Evolutionary conservation across 37 sponge, comb jelly and placozoan genomes (phyloP).

Genomic region (Crambe crambe): DNA sequence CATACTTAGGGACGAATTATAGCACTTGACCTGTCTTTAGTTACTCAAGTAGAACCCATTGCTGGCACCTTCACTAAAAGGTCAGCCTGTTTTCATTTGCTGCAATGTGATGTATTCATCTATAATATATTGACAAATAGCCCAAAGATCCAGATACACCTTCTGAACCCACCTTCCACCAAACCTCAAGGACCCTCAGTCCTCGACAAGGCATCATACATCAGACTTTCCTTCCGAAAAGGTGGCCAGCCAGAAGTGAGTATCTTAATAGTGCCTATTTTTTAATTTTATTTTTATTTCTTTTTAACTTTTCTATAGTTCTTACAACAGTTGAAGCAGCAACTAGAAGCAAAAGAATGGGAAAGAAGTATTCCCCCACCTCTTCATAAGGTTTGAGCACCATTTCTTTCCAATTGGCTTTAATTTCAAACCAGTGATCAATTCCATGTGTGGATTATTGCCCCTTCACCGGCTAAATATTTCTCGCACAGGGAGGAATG

Average conservation of each 20-base stretch:
- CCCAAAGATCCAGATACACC: slow-evolving; percentile 76
- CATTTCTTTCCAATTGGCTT: background rate
- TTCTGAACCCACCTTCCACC: slow-evolving; percentile 39
- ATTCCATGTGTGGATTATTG: background rate
- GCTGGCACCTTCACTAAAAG: slow-evolving; percentile 67
- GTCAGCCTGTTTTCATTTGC: no score
- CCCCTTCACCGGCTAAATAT: background rate
- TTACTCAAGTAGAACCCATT: slow-evolving; percentile 38
- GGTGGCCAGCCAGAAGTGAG: slow-evolving; percentile 87
- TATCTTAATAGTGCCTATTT: background rate
- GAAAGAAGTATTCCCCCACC: slow-evolving; percentile 44
- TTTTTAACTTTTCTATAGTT: slow-evolving; percentile 26
- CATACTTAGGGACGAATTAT: slow-evolving; percentile 67
- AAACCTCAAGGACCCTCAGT: slow-evolving; percentile 74
- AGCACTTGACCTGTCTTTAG: slow-evolving; percentile 55
- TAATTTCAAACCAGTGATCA: background rate
- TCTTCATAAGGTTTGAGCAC: background rate
- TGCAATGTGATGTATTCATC: no score
- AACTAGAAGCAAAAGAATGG: slow-evolving; percentile 65
- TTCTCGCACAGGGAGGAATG: slow-evolving; percentile 1
- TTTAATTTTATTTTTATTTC: background rate
- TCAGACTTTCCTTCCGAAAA: slow-evolving; percentile 89
- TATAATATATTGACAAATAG: slow-evolving; percentile 49
- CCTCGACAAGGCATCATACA: slow-evolving; percentile 54
- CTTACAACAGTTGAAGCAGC: slow-evolving; percentile 22